Evolutionary conservation across 2,113 vertebrate genomes (phyloP).

Genomic region (Sinocyclocheilus rhinocerous): DNA sequence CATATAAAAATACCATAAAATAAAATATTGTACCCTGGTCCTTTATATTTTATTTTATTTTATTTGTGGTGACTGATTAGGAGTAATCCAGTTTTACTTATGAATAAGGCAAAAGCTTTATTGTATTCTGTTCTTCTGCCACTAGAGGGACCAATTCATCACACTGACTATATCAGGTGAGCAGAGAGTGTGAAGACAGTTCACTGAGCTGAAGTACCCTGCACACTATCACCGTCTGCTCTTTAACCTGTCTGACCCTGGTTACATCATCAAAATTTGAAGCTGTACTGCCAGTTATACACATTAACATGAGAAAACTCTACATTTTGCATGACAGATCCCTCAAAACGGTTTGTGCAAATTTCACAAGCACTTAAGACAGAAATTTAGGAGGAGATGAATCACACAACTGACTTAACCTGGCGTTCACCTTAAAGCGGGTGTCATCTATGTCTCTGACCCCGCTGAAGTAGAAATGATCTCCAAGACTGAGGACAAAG

Average conservation of each 20-base stretch:
- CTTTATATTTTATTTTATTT: too few species aligned
- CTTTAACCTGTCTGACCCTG: not conserved
- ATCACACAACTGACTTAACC: too few species aligned
- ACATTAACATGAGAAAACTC: not conserved
- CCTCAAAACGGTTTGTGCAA: too few species aligned
- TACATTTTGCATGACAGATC: not conserved
- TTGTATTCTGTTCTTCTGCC: not conserved
- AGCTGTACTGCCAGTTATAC: not conserved
- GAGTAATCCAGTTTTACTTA: too few species aligned
- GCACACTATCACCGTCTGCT: not conserved
- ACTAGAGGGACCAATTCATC: slow-evolving; percentile 3
- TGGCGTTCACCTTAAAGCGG: slow-evolving; percentile 68
- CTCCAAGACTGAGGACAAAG: slow-evolving; percentile 73
- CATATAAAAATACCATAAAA: too few species aligned
- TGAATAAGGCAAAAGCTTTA: not conserved
- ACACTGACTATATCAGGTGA: not conserved
- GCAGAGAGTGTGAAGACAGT: not conserved
- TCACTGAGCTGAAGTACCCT: not conserved
- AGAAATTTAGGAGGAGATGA: too few species aligned
- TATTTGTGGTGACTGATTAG: too few species aligned
- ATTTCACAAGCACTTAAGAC: too few species aligned
- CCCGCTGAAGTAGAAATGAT: slow-evolving; percentile 69
- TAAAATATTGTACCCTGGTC: too few species aligned
- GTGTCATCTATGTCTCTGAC: slow-evolving; percentile 67
- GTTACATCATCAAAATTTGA: not conserved